Percentiles rank a stretch among this genome's conserved stretches.
Conservation (phyloP, 1,140 invertebrate species). For the Venturia canescens region DNA sequence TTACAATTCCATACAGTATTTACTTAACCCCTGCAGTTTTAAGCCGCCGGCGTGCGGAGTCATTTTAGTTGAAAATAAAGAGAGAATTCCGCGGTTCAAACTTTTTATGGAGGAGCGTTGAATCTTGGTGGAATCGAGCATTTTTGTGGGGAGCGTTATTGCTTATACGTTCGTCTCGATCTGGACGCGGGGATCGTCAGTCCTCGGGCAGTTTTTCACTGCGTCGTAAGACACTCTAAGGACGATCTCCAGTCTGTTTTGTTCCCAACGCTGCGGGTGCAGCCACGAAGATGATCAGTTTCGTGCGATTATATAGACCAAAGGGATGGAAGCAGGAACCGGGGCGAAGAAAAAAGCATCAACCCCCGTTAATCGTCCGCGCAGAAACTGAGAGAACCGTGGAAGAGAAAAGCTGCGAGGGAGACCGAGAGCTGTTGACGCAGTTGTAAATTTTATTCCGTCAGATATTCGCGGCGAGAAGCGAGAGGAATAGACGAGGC, state of each 20-base stretch:
- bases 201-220: too few species aligned
- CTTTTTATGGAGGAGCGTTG: background rate
- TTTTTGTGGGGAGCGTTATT: too few species aligned
- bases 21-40: background rate
- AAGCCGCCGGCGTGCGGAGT: background rate
- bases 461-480: slow-evolving; percentile 26
- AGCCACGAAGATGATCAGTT: too few species aligned
- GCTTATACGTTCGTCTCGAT: too few species aligned
- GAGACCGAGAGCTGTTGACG: background rate
- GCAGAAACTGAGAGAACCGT: slow-evolving; percentile 26
- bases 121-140: background rate
- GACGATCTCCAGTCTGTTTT: too few species aligned
- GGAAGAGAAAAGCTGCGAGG: background rate
- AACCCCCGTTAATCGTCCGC: slow-evolving; percentile 39
- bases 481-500: slow-evolving; percentile 32
- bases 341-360: slow-evolving; percentile 18
- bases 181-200: too few species aligned
- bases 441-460: slow-evolving; percentile 44
- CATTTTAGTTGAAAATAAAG: background rate
- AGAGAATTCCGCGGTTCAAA: background rate
- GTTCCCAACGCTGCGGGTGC: too few species aligned
- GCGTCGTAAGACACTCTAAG: too few species aligned
- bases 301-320: background rate
- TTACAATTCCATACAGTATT: slow-evolving; percentile 34
- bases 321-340: background rate